Base-by-base conservation (phyloP, 2,113 vertebrate genomes). In the Bos javanicus region DNA sequence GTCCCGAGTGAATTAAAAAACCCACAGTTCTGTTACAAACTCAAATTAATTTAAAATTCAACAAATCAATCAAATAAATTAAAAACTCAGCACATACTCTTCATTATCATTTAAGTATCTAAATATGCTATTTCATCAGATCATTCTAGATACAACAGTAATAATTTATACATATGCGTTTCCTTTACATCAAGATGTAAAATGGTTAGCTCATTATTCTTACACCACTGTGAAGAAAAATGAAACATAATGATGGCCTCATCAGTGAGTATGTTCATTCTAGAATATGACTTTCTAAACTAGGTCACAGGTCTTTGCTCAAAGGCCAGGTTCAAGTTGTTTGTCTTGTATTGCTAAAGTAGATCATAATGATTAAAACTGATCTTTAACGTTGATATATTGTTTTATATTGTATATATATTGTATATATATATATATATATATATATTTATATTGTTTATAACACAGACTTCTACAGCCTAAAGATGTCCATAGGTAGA, bases 291-390 rank as follows among this genome's bases (percentile, higher is more conserved):
- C 81, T 76, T 95, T 81, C 52, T 96, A 91, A 74, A n/a, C 78
- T 48, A 60, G 48, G 64, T 30, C 59, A 64, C 11, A 67, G 5
- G 60, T 80, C 50, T 90, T 43, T 81, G 46, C 14, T 78, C 91
- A 91, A 95, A 95, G 50, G 33, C 12, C 48, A 71, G 36, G 19
- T 93, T 85, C 92, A 96, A 89, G 39, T 87, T 87, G 71, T 78
- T 78, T 89, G 78, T 33, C 91, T n/a, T n/a, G n/a, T n/a, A n/a
- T n/a, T n/a, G n/a, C n/a, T n/a, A n/a, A n/a, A n/a, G n/a, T n/a
- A n/a, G n/a, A n/a, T n/a, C n/a, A n/a, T n/a, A n/a, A n/a, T n/a
- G n/a, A n/a, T n/a, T n/a, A n/a, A n/a, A n/a, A n/a, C n/a, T n/a
- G n/a, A n/a, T n/a, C n/a, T n/a, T n/a, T n/a, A n/a, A n/a, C n/a